phyloP scores from a whole-genome alignment of 2,797 vertebrate species.

The Fratercula arctica region DNA sequence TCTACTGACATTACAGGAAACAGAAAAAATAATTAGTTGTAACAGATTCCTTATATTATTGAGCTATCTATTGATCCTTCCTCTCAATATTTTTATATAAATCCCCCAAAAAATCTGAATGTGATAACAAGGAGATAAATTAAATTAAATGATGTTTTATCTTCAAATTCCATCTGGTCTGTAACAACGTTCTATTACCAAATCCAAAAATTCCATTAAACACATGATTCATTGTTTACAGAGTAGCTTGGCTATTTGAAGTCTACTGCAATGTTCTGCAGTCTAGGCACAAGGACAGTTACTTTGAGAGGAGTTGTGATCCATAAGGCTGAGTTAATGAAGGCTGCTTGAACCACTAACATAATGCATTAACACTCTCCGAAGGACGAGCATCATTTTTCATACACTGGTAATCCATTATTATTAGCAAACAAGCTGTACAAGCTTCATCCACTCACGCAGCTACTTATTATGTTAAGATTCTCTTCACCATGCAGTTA shows the following conservation, averaged over 20 bases:
- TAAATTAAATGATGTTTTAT: not conserved
- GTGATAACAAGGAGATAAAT: not conserved
- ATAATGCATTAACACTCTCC: not conserved
- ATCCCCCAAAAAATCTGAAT: not conserved
- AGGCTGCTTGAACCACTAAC: slow-evolving; percentile 5
- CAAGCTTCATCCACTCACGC: not conserved
- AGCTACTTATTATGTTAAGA: not conserved
- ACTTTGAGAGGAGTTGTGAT: not conserved
- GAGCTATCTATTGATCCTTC: not conserved
- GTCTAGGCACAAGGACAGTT: not conserved
- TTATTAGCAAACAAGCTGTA: not conserved
- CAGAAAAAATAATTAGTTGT: not conserved
- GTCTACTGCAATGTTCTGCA: not conserved
- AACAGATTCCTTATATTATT: not conserved
- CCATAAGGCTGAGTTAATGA: slow-evolving; percentile 5
- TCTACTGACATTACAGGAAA: not conserved
- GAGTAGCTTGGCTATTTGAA: not conserved
- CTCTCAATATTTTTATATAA: not conserved
- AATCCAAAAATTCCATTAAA: not conserved
- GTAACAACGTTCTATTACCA: not conserved
- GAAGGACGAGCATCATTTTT: not conserved
- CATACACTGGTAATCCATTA: not conserved
- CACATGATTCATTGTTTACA: not conserved
- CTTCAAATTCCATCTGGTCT: not conserved
- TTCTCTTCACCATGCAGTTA: not conserved